Evolutionary conservation across 37 sponge, comb jelly and placozoan species (phyloP).

Genomic region (Spongilla lacustris): DNA sequence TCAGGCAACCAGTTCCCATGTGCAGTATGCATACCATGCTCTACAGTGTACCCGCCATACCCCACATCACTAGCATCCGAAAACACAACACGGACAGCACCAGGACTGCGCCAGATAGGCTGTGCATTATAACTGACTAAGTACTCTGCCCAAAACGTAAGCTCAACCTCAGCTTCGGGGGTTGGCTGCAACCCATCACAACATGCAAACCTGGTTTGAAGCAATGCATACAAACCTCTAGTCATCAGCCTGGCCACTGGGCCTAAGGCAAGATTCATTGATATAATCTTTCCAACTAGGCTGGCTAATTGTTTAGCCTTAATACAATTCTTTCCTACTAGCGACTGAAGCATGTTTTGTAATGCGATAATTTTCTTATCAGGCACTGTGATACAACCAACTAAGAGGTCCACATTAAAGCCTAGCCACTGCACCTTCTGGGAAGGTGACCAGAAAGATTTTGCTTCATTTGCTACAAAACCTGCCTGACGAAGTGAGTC

Average conservation of each 20-base stretch:
- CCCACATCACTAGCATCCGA: constrained; percentile 52
- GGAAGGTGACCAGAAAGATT: constrained; percentile 9
- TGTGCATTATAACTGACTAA: constrained; percentile 17
- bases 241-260: constrained; percentile 15
- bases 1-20: constrained; percentile 8
- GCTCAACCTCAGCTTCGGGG: no score
- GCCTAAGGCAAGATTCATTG: constrained; percentile 17
- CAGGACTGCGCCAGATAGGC: constrained; percentile 13
- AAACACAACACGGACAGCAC: constrained; percentile 25
- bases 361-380: background rate
- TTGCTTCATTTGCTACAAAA: constrained; percentile 4
- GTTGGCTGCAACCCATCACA: no score
- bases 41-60: constrained; percentile 35
- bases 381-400: constrained; percentile 22
- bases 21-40: background rate
- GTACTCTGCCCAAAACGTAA: constrained; percentile 13
- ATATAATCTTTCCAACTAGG: background rate
- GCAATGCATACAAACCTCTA: background rate
- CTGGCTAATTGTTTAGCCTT: background rate
- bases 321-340: background rate
- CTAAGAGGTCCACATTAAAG: constrained; percentile 13
- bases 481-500: background rate
- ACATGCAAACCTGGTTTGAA: no score
- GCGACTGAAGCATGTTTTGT: no score
- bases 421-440: constrained; percentile 16